Evolutionary conservation across 1,140 invertebrate species (phyloP).

Genomic region (Aphis gossypii): DNA sequence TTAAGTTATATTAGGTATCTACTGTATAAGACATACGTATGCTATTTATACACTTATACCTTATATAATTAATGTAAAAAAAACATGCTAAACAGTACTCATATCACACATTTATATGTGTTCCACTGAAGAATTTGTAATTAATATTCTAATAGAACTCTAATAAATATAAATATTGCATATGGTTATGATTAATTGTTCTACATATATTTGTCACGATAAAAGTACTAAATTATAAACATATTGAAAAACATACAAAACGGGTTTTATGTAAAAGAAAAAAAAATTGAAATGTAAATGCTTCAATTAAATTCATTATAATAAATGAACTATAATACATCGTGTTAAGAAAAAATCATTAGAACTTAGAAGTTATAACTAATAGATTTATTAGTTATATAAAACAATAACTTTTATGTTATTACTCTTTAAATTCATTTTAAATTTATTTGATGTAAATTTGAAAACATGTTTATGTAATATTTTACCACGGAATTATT

Average conservation of each 20-base stretch:
- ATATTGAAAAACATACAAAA: too few species aligned
- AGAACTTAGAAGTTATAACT: not conserved
- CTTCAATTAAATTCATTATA: not conserved
- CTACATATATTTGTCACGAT: too few species aligned
- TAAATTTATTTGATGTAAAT: not conserved
- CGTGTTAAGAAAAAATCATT: not conserved
- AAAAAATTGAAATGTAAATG: not conserved
- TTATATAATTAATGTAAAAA: not conserved
- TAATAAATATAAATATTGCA: too few species aligned
- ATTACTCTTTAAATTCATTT: not conserved
- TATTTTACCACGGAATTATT: not conserved
- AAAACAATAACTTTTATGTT: not conserved
- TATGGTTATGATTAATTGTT: too few species aligned
- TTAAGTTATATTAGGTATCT: not conserved
- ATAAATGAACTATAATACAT: not conserved
- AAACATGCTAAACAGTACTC: not conserved
- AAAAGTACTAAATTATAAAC: too few species aligned
- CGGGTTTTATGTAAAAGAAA: too few species aligned
- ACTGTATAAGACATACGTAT: not conserved
- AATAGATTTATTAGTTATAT: not conserved
- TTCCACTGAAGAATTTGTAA: too few species aligned
- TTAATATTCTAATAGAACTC: too few species aligned
- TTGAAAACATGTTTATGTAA: not conserved
- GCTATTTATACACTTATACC: too few species aligned
- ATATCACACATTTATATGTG: not conserved